Conservation (phyloP, 2,113 vertebrate genomes). For the Rattus rattus region DNA sequence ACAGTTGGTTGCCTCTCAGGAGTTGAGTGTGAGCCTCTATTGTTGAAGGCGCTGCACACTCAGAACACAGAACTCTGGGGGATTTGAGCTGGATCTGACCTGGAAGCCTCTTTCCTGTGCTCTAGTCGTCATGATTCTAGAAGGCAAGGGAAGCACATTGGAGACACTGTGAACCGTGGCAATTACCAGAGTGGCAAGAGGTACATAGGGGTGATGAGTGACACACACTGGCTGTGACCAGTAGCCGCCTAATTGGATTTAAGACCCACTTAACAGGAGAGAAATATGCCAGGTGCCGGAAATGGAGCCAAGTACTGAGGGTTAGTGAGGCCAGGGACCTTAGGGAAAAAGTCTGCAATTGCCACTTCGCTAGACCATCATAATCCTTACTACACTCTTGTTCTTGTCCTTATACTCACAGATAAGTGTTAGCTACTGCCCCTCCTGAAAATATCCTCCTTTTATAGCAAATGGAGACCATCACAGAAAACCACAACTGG, state of each 20-base stretch:
- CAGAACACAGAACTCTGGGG: background rate
- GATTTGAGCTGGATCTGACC: background rate
- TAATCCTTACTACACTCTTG: background rate
- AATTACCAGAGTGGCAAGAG: background rate
- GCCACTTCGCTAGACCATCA: too few relatives aligned
- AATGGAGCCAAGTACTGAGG: background rate
- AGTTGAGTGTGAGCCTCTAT: background rate
- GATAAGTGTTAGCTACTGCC: background rate
- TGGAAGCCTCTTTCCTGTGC: background rate
- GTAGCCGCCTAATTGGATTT: background rate
- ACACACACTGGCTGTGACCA: background rate
- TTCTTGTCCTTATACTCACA: background rate
- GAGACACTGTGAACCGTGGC: background rate
- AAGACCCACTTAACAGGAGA: background rate
- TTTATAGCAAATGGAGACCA: background rate
- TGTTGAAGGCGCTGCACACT: background rate
- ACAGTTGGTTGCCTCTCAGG: background rate
- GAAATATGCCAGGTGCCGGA: background rate
- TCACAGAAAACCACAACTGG: background rate
- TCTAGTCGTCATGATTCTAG: background rate
- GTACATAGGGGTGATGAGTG: too few relatives aligned
- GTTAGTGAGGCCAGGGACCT: background rate
- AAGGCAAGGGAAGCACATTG: background rate
- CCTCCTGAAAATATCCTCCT: background rate
- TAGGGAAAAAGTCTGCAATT: background rate